Percentiles rank a stretch among this genome's conserved stretches.
Conservation (phyloP, 2,888 invertebrate species). For the Noctua pronuba region DNA sequence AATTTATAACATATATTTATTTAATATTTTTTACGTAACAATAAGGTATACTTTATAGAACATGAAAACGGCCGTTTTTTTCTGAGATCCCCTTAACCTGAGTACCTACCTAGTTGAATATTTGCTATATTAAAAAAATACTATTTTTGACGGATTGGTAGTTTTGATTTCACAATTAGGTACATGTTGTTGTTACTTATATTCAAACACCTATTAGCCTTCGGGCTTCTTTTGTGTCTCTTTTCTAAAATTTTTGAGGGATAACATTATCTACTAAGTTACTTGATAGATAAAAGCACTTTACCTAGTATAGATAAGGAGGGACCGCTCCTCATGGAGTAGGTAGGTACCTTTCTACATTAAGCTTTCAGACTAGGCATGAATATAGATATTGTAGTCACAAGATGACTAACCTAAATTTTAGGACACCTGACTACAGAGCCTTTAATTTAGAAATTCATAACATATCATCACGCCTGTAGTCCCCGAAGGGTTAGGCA, state of each 20-base stretch:
- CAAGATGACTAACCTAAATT: slow-evolving; percentile 2
- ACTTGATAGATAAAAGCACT: slow-evolving; percentile 7
- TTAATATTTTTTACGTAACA: too few species aligned
- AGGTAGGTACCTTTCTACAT: background rate
- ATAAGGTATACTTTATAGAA: too few species aligned
- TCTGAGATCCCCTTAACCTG: too few species aligned
- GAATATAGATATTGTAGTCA: background rate
- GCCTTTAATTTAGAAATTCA: background rate
- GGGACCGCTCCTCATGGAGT: background rate
- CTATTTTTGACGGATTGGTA: too few species aligned
- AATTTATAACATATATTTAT: too few species aligned
- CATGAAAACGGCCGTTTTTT: too few species aligned
- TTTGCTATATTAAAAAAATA: too few species aligned
- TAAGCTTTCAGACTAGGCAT: background rate
- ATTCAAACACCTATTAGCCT: background rate
- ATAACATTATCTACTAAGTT: background rate
- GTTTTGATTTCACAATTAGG: too few species aligned
- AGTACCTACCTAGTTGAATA: too few species aligned
- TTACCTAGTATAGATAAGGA: background rate
- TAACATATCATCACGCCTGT: background rate
- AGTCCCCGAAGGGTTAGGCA: background rate
- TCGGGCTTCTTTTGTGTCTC: background rate
- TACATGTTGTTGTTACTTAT: too few species aligned
- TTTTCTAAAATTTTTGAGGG: background rate
- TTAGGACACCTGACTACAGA: background rate